Evolutionary conservation across 1,140 invertebrate genomes (phyloP).

Genomic region (Amyelois transitella): DNA sequence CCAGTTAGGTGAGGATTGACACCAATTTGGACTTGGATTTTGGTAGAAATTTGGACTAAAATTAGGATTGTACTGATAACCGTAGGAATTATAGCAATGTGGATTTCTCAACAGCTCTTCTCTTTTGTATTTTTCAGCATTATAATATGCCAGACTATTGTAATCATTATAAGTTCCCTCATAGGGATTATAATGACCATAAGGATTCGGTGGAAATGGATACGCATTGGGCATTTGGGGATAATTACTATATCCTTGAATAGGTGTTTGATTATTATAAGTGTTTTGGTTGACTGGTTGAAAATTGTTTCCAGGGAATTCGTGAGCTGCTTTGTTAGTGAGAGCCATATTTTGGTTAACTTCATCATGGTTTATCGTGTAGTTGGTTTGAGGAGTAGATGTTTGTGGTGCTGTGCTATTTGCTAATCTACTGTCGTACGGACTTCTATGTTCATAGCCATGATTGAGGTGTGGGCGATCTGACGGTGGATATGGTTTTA

Average conservation of each 20-base stretch:
- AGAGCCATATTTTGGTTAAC: constrained; percentile 36
- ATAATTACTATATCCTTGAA: constrained; percentile 70
- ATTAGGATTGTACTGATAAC: constrained; percentile 78
- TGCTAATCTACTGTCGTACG: constrained; percentile 50
- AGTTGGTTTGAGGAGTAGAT: constrained; percentile 47
- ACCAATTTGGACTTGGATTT: constrained; percentile 70
- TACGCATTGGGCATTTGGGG: constrained; percentile 69
- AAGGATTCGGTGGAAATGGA: constrained; percentile 63
- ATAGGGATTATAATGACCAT: constrained; percentile 71
- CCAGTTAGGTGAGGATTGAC: constrained; percentile 76
- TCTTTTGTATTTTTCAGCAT: constrained; percentile 73
- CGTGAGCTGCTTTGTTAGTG: constrained; percentile 43
- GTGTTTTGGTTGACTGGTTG: constrained; percentile 54
- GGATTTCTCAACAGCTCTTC: constrained; percentile 71
- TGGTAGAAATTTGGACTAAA: constrained; percentile 71
- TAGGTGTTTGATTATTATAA: constrained; percentile 52
- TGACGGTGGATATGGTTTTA: constrained; percentile 74
- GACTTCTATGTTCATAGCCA: constrained; percentile 61
- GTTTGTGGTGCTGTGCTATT: constrained; percentile 38
- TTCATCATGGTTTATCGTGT: constrained; percentile 65
- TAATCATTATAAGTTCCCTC: constrained; percentile 73
- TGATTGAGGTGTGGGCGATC: constrained; percentile 52
- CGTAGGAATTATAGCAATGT: constrained; percentile 76
- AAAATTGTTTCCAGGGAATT: constrained; percentile 63
- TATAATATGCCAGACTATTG: constrained; percentile 71